Conservation (phyloP, 2,888 invertebrate genomes). For the Diachrysia chrysitis region DNA sequence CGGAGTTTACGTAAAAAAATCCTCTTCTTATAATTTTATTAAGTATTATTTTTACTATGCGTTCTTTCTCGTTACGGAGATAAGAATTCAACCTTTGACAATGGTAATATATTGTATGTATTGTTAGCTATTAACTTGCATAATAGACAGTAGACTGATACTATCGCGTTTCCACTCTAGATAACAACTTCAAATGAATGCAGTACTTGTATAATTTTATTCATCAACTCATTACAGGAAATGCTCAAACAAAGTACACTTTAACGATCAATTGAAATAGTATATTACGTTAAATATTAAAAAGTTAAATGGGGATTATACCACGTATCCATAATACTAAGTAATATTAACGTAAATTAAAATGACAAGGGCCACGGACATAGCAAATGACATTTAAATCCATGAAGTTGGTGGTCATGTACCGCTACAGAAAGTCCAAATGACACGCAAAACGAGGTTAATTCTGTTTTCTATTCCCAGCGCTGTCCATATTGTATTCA, state of each 20-base stretch:
- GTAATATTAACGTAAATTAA: slow-evolving; percentile 42
- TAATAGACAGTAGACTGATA: slow-evolving; percentile 53
- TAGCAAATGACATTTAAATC: slow-evolving; percentile 59
- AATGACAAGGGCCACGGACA: slow-evolving; percentile 46
- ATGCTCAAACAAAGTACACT: slow-evolving; percentile 35
- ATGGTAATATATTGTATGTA: slow-evolving; percentile 51
- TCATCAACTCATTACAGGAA: slow-evolving; percentile 49
- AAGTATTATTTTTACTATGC: slow-evolving; percentile 10
- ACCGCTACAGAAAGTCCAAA: slow-evolving; percentile 59
- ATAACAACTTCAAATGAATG: slow-evolving; percentile 51
- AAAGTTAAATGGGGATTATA: slow-evolving; percentile 26
- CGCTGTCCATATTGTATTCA: slow-evolving; percentile 46
- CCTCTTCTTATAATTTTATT: background rate
- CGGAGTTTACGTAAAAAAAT: no score
- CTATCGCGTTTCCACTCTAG: slow-evolving; percentile 54
- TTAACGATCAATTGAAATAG: slow-evolving; percentile 29
- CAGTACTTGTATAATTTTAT: slow-evolving; percentile 47
- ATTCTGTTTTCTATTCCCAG: slow-evolving; percentile 59
- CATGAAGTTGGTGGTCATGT: slow-evolving; percentile 56
- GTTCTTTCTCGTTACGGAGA: slow-evolving; percentile 36
- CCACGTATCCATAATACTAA: slow-evolving; percentile 27
- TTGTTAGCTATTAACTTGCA: slow-evolving; percentile 53
- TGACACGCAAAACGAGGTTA: slow-evolving; percentile 56
- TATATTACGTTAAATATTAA: slow-evolving; percentile 11
- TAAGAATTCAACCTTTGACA: slow-evolving; percentile 57